Percentiles rank a stretch among this genome's conserved stretches.
These are phyloP conservation scores for Hydrozoanthus tunicans DNA, from an alignment of 64 coral and sea anemone genomes.

Conservation along the genomic window DNA sequence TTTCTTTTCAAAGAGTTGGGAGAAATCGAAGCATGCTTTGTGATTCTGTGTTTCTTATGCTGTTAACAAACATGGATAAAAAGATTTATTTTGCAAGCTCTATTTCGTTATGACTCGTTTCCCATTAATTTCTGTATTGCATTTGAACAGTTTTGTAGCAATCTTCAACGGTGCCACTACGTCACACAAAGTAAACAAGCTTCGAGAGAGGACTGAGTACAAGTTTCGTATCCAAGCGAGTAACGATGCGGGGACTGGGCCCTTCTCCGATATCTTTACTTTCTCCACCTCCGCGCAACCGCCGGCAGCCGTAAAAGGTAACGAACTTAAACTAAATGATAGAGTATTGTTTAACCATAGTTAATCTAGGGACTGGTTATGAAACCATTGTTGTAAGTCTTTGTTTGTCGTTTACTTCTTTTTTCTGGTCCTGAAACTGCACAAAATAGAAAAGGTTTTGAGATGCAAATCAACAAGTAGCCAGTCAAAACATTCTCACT, in stretches of 20 bases:
- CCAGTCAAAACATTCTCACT: no score
- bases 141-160: conserved; percentile 53
- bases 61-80: not conserved
- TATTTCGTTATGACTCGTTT: not conserved
- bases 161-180: conserved; percentile 79
- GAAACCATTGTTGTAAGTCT: no score
- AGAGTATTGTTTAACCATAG: no score
- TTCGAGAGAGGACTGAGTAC: conserved; percentile 92
- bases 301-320: conserved; percentile 74
- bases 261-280: conserved; percentile 68
- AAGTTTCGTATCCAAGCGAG: conserved; percentile 92
- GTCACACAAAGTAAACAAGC: conserved; percentile 89
- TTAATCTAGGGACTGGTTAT: no score
- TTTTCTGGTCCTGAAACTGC: no score
- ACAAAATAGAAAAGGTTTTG: no score
- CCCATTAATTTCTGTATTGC: not conserved
- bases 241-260: conserved; percentile 87
- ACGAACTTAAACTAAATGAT: no score
- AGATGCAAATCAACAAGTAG: no score
- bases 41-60: no score
- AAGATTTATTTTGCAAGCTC: not conserved
- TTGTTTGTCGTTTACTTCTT: no score
- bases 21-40: no score
- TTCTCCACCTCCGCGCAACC: conserved; percentile 79
- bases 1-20: no score